Evolutionary conservation across 1,140 invertebrate species (phyloP).

Genomic region (Drusus annulatus): DNA sequence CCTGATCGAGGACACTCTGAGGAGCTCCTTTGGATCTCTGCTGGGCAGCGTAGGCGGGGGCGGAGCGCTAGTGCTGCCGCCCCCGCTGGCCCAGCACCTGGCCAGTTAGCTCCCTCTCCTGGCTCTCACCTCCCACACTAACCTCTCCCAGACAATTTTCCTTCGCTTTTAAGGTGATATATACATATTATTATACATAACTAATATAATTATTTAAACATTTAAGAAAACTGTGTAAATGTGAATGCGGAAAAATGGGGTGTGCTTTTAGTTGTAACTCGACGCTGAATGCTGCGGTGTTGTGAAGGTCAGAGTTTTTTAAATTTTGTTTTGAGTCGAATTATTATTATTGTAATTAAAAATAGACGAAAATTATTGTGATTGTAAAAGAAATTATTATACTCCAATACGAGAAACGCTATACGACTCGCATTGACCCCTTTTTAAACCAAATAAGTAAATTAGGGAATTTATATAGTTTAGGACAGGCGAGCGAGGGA

Average conservation of each 20-base stretch:
- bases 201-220: constrained; percentile 54
- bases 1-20: constrained; percentile 81
- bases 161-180: constrained; percentile 59
- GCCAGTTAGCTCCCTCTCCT: constrained; percentile 60
- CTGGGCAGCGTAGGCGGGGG: constrained; percentile 43
- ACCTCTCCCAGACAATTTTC: constrained; percentile 54
- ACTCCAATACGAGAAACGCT: constrained; percentile 47
- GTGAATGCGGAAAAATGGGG: constrained; percentile 49
- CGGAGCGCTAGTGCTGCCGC: constrained; percentile 25
- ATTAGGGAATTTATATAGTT: constrained; percentile 51
- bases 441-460: constrained; percentile 53
- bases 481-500: constrained; percentile 42
- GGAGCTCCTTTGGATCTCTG: constrained; percentile 68
- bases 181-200: constrained; percentile 53
- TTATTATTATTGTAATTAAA: constrained; percentile 55
- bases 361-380: constrained; percentile 56
- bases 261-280: constrained; percentile 49
- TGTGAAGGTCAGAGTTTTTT: constrained; percentile 12
- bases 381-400: constrained; percentile 58
- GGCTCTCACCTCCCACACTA: constrained; percentile 46
- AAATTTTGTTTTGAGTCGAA: constrained; percentile 36
- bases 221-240: constrained; percentile 54
- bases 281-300: constrained; percentile 48
- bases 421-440: constrained; percentile 53
- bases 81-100: constrained; percentile 43